Base-by-base conservation (phyloP, 2,113 vertebrate genomes). In the Platysternon megacephalum region DNA sequence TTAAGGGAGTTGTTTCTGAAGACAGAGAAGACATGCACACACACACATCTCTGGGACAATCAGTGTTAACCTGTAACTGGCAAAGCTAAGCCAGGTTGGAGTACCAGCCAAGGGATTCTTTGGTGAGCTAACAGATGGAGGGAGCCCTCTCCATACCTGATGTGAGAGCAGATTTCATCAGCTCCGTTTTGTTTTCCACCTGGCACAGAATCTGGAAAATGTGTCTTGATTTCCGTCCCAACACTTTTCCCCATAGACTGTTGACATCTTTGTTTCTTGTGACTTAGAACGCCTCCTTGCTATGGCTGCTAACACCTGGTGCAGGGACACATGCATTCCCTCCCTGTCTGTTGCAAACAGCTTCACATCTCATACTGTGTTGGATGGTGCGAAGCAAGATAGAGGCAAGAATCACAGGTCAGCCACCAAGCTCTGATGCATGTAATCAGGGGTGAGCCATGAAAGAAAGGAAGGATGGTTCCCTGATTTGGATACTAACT, bases 241-340 rank as follows among this genome's bases (percentile, higher is more conserved):
- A 53, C 76, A 2, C 72, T 84, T 91, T 90, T 97, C 95, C 96
- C 95, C 1, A 0, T 4, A 49, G 95, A 84, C 95, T 93, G 84
- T 48, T 95, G 92, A 95, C 95, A 95, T 95, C 97, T 97, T 97
- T 96, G 96, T 87, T 94, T 93, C 86, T 86, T 78, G 96, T 2
- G 3, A 42, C 94, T 92, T 52, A 89, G 48, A 85, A 49, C 82
- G 86, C 53, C 90, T 74, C 1, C 42, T 90, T 42, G 91, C 76
- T 26, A 24, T 29, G 44, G 1, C 13, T 92, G 79, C 74, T 52
- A 84, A 95, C 96, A 95, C 92, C 96, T 97, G 96, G 42, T 91
- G 2, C 55, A 6, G 95, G 94, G 95, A 97, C 2, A 1, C 61
- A 79, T 48, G 68, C 0, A 0, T 8, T 96, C 94, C 91, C 94